phyloP scores from a whole-genome alignment of 2,113 vertebrate genomes.

The Channa maculata region DNA sequence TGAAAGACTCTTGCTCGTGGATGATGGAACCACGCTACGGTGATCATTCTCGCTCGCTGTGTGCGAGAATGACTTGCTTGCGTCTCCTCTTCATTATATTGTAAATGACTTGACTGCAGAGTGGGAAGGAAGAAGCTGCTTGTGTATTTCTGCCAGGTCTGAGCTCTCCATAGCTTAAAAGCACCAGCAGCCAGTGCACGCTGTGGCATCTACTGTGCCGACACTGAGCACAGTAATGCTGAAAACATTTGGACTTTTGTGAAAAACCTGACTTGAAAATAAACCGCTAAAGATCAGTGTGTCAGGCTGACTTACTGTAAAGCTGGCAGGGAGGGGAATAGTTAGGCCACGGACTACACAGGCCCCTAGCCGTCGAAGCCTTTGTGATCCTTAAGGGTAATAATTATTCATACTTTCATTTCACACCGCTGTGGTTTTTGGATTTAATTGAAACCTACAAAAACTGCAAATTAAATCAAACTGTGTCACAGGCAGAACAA shows the following conservation, averaged over 20 bases:
- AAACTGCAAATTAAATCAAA: conserved; percentile 41
- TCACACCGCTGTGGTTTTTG: conserved; percentile 30
- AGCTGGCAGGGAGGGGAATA: conserved; percentile 7
- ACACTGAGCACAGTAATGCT: not conserved
- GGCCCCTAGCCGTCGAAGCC: conserved; percentile 8
- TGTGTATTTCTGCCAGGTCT: not conserved
- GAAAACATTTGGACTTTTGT: conserved; percentile 24
- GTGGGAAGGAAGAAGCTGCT: conserved; percentile 7
- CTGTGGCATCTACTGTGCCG: conserved; percentile 3
- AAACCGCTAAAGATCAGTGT: conserved; percentile 6
- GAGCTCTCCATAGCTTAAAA: conserved; percentile 3
- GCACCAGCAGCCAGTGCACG: not conserved
- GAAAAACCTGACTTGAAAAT: conserved; percentile 27
- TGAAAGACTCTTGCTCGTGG: conserved; percentile 5
- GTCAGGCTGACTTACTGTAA: conserved; percentile 18
- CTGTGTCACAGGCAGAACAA: not conserved
- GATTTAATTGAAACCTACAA: conserved; percentile 38
- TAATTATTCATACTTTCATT: conserved; percentile 60
- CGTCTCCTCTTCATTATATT: conserved; percentile 53
- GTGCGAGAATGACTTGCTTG: conserved; percentile 13
- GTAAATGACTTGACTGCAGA: conserved; percentile 27
- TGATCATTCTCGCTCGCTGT: conserved; percentile 3
- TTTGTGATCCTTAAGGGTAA: conserved; percentile 44
- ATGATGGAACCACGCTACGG: conserved; percentile 18
- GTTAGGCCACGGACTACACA: conserved; percentile 6